Evolutionary conservation across 1,140 invertebrate genomes (phyloP).

Genomic region (Lasioglossum baleicum): DNA sequence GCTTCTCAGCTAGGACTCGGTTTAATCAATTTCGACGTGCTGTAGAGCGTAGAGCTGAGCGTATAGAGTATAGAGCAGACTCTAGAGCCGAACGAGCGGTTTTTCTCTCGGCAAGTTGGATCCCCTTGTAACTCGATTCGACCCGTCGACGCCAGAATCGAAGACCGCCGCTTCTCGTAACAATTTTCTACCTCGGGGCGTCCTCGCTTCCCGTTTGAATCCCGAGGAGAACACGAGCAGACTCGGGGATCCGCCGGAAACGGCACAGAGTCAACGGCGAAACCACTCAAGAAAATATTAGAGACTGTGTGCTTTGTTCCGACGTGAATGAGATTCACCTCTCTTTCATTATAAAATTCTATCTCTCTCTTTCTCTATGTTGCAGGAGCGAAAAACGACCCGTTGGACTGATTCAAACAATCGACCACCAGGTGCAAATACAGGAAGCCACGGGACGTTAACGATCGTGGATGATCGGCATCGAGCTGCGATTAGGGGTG

Average conservation of each 20-base stretch:
- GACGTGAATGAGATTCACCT: not conserved
- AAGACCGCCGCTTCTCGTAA: constrained; percentile 4
- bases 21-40: constrained; percentile 19
- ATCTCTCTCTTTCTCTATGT: too few species aligned
- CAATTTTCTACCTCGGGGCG: constrained; percentile 14
- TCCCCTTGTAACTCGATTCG: not conserved
- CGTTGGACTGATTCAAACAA: too few species aligned
- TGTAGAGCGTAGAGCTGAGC: too few species aligned
- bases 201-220: not conserved
- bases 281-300: constrained; percentile 1
- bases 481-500: too few species aligned
- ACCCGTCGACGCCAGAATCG: not conserved
- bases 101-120: not conserved
- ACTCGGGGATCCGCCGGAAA: not conserved
- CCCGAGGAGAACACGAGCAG: not conserved
- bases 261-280: constrained; percentile 6
- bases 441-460: too few species aligned
- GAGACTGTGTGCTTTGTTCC: constrained; percentile 12
- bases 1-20: not conserved
- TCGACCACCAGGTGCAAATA: too few species aligned
- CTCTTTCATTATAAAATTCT: not conserved
- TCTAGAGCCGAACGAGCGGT: not conserved
- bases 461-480: too few species aligned
- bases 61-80: too few species aligned
- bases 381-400: too few species aligned